phyloP scores from a whole-genome alignment of 1,140 invertebrate genomes.

The Luehdorfia chinensis region DNA sequence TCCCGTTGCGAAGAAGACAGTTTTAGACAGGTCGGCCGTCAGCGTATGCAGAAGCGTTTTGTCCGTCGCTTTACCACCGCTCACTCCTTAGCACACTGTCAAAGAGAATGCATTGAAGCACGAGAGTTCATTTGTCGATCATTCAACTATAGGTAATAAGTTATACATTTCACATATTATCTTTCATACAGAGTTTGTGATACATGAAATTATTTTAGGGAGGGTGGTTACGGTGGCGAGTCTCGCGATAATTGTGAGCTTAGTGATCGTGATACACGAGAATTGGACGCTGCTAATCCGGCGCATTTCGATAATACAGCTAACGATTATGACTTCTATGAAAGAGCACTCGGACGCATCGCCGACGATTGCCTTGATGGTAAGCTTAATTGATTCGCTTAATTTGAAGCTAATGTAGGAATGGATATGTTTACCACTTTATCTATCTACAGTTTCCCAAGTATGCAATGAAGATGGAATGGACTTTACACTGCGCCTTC shows the following conservation, averaged over 20 bases:
- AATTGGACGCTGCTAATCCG: conserved; percentile 90
- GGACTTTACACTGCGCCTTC: conserved; percentile 93
- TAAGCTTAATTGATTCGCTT: too few relatives aligned
- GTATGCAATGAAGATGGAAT: conserved; percentile 95
- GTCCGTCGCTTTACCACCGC: conserved; percentile 85
- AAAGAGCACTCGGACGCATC: conserved; percentile 84
- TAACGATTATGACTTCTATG: conserved; percentile 91
- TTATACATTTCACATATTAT: neutral
- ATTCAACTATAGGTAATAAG: conserved; percentile 87
- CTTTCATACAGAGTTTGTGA: neutral
- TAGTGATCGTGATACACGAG: conserved; percentile 89
- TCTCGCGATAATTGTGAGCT: conserved; percentile 92
- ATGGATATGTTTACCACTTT: too few relatives aligned
- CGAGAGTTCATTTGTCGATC: conserved; percentile 92
- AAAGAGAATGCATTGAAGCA: conserved; percentile 88
- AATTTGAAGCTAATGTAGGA: too few relatives aligned
- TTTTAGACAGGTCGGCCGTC: conserved; percentile 88
- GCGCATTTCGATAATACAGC: conserved; percentile 89
- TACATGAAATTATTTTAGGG: conserved; percentile 30
- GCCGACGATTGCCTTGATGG: conserved; percentile 90
- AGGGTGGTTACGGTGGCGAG: conserved; percentile 79
- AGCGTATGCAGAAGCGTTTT: conserved; percentile 87
- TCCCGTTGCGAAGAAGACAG: conserved; percentile 86
- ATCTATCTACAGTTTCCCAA: conserved; percentile 85
- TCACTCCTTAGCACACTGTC: conserved; percentile 85